phyloP scores from a whole-genome alignment of 2,797 vertebrate genomes.

The Muscicapa striata region DNA sequence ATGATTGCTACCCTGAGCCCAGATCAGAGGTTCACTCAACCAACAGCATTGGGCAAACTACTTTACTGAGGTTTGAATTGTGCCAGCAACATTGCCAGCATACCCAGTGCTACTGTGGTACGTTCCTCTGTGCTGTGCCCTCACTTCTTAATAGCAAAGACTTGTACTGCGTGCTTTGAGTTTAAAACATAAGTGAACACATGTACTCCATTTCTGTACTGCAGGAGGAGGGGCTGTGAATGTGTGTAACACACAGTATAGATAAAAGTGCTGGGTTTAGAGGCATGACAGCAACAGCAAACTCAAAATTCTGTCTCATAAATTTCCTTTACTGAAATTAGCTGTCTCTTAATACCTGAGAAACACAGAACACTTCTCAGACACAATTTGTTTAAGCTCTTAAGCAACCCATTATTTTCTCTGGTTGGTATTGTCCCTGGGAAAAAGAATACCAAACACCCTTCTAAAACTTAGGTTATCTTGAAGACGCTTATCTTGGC shows the following conservation, averaged over 20 bases:
- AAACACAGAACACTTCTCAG: background rate
- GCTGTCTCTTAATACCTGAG: background rate
- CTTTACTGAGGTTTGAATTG: background rate
- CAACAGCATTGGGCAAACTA: background rate
- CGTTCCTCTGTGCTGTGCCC: background rate
- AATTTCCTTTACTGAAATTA: background rate
- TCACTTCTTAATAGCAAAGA: background rate
- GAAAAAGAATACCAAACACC: background rate
- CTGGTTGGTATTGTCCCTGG: background rate
- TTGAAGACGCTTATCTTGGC: background rate
- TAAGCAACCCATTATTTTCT: background rate
- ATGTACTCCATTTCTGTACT: background rate
- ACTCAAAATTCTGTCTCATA: rapidly evolving
- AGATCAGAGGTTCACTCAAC: background rate
- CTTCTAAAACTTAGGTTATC: background rate
- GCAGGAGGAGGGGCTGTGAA: too few relatives aligned
- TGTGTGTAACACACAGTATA: background rate
- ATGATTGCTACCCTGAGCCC: background rate
- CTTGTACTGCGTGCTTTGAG: background rate
- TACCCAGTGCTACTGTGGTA: too few relatives aligned
- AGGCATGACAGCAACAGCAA: background rate
- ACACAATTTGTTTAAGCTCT: background rate
- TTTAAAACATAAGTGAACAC: background rate
- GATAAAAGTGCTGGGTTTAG: background rate
- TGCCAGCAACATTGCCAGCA: background rate